A percentile compares a stretch with the other conserved stretches of the same genome.
Conservation (phyloP, 2,113 vertebrate species). For the Gallinago jamesoni region DNA sequence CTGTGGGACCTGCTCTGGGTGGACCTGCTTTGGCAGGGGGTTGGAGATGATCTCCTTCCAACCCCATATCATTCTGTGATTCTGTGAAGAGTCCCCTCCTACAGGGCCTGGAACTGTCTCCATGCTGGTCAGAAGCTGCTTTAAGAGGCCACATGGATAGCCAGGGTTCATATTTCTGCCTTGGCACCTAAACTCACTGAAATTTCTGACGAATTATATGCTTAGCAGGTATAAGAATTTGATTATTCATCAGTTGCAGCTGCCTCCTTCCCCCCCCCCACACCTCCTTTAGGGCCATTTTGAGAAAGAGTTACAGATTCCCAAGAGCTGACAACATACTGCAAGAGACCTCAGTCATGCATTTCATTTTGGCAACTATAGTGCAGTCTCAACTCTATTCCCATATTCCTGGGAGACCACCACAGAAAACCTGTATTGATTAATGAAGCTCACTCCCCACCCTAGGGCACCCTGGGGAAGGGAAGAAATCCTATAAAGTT, state of each 20-base stretch:
- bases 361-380: not conserved
- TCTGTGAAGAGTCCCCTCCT: not conserved
- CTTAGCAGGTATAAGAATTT: not conserved
- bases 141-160: not conserved
- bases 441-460: not conserved
- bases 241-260: not conserved
- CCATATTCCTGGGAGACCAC: not conserved
- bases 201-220: not conserved
- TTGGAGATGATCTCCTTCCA: too few relatives aligned
- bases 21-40: too few relatives aligned
- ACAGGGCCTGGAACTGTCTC: not conserved
- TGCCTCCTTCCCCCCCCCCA: accelerated
- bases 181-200: not conserved
- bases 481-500: not conserved
- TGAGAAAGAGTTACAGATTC: not conserved
- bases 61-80: too few relatives aligned
- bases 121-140: not conserved
- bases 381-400: not conserved
- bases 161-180: not conserved
- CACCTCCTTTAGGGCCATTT: not conserved
- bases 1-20: too few relatives aligned
- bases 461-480: not conserved
- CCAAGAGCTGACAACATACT: not conserved
- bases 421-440: not conserved
- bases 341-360: not conserved